Conservation (phyloP, 2,113 vertebrate species). For the Datnioides undecimradiatus region DNA sequence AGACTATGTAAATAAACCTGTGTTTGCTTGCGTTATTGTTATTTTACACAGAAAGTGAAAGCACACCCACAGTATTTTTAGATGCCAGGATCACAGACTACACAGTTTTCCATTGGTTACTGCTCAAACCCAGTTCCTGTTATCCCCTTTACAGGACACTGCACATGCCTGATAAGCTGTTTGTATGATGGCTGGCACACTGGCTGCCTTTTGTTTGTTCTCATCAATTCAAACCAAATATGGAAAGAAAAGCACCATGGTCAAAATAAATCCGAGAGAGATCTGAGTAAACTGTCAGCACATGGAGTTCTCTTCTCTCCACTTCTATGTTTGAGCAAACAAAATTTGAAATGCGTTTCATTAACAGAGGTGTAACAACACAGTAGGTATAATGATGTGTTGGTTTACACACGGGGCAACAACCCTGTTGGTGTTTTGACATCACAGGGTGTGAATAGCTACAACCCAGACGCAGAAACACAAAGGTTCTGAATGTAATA, state of each 20-base stretch:
- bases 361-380: constrained; percentile 26
- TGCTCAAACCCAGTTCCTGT: constrained; percentile 74
- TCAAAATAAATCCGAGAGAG: constrained; percentile 32
- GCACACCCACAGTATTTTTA: constrained; percentile 76
- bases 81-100: constrained; percentile 71
- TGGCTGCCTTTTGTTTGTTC: constrained; percentile 45
- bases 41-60: constrained; percentile 29
- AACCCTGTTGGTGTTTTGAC: neutral
- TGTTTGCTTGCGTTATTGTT: constrained; percentile 18
- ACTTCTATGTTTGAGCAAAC: constrained; percentile 28
- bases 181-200: constrained; percentile 44
- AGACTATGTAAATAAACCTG: constrained; percentile 19
- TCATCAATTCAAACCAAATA: constrained; percentile 53
- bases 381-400: constrained; percentile 41
- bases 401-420: constrained; percentile 29
- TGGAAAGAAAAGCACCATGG: constrained; percentile 30
- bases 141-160: constrained; percentile 71
- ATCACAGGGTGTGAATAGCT: constrained; percentile 4
- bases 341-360: constrained; percentile 44
- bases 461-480: neutral
- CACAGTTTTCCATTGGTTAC: constrained; percentile 74
- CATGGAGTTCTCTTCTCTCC: constrained; percentile 2
- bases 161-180: constrained; percentile 72
- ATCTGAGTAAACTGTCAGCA: constrained; percentile 50
- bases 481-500: constrained; percentile 18